Evolutionary conservation across 92 coral and sea anemone genomes (phyloP).

Genomic region (Actinernus sp.): DNA sequence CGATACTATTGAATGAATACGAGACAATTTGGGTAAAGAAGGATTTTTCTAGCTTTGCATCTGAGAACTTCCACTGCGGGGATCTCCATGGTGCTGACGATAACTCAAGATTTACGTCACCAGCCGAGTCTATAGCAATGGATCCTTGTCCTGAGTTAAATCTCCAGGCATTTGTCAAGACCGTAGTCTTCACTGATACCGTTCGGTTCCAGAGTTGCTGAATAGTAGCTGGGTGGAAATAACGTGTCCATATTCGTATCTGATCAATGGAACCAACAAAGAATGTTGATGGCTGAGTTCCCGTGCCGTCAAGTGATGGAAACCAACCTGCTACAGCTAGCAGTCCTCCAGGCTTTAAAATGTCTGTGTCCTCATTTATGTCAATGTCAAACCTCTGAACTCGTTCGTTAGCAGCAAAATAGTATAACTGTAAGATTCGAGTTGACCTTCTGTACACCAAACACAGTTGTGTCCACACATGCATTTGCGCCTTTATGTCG

Average conservation of each 20-base stretch:
- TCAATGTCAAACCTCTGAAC: conserved; percentile 52
- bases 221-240: conserved; percentile 65
- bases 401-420: conserved; percentile 41
- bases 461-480: conserved; percentile 53
- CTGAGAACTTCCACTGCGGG: conserved; percentile 60
- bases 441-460: conserved; percentile 47
- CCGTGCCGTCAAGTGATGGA: conserved; percentile 62
- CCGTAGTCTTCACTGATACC: conserved; percentile 29
- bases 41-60: conserved; percentile 35
- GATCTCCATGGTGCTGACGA: conserved; percentile 57
- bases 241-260: conserved; percentile 61
- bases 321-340: conserved; percentile 74
- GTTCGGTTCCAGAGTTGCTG: conserved; percentile 53
- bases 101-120: conserved; percentile 20
- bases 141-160: conserved; percentile 59
- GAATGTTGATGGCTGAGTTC: conserved; percentile 37
- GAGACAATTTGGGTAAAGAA: conserved; percentile 13
- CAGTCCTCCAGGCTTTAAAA: conserved; percentile 55
- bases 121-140: conserved; percentile 24
- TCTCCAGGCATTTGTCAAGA: conserved; percentile 52
- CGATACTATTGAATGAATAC: conserved; percentile 24
- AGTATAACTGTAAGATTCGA: conserved; percentile 48
- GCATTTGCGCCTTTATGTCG: conserved; percentile 36
- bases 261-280: conserved; percentile 67
- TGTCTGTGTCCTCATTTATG: conserved; percentile 15